Conservation (phyloP, 2,888 invertebrate species). For the Pandemis heparana region DNA sequence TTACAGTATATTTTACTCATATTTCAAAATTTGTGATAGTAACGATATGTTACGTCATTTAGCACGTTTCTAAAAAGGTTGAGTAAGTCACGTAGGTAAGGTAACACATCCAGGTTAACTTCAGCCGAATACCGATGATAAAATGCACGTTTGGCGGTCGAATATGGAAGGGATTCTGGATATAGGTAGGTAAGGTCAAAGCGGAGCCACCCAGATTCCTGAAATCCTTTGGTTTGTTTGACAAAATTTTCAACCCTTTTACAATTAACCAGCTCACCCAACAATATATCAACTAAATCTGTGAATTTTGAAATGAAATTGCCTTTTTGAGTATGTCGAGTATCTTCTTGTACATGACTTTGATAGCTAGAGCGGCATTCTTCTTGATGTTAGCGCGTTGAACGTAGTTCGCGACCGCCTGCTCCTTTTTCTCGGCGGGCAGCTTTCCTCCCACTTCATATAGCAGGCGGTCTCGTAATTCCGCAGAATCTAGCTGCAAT, state of each 20-base stretch:
- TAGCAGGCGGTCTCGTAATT: slow-evolving; percentile 81
- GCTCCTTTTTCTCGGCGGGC: slow-evolving; percentile 82
- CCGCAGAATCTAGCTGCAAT: slow-evolving; percentile 79
- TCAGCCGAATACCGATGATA: slow-evolving; percentile 6
- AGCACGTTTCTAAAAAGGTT: background rate
- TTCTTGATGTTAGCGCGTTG: slow-evolving; percentile 87
- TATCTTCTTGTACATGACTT: slow-evolving; percentile 87
- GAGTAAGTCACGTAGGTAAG: background rate
- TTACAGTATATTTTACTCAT: too few species aligned
- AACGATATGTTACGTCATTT: background rate
- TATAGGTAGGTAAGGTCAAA: background rate
- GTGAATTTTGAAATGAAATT: slow-evolving; percentile 29
- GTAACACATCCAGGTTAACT: background rate
- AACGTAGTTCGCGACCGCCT: slow-evolving; percentile 86
- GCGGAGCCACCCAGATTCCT: slow-evolving; percentile 12
- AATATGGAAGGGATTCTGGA: background rate
- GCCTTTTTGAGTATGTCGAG: slow-evolving; percentile 88
- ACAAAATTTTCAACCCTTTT: slow-evolving; percentile 1
- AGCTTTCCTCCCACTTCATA: slow-evolving; percentile 79
- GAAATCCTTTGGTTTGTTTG: slow-evolving; percentile 11
- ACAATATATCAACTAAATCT: background rate
- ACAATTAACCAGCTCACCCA: background rate
- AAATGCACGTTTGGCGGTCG: background rate
- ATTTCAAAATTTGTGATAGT: background rate
- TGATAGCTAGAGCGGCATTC: slow-evolving; percentile 88